phyloP scores from a whole-genome alignment of 2,888 invertebrate genomes.

The Lycaena phlaeas region DNA sequence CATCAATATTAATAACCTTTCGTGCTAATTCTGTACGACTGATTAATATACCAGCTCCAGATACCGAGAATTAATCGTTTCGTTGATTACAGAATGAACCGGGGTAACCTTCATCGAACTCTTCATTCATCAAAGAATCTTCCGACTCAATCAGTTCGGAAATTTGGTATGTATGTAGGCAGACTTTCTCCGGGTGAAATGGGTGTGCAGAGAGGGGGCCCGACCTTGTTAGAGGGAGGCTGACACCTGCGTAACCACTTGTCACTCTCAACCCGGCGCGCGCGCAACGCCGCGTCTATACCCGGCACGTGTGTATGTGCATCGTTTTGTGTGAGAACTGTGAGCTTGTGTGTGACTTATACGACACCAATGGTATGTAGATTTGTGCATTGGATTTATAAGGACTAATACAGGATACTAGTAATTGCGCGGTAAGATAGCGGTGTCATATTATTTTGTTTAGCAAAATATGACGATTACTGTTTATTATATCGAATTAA shows the following conservation, averaged over 20 bases:
- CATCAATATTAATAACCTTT: neutral
- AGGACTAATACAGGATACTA: neutral
- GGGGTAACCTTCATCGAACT: constrained; percentile 28
- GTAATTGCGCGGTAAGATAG: neutral
- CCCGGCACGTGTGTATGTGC: constrained; percentile 12
- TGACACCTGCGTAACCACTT: constrained; percentile 67
- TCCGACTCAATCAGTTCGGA: constrained; percentile 62
- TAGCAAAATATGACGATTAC: neutral
- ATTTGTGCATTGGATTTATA: constrained; percentile 4
- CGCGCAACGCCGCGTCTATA: constrained; percentile 57
- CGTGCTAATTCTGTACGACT: neutral
- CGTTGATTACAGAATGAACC: constrained; percentile 13
- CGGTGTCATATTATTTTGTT: neutral
- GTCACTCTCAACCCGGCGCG: constrained; percentile 54
- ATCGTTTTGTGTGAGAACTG: constrained; percentile 48
- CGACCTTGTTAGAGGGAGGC: constrained; percentile 70
- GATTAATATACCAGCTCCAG: neutral
- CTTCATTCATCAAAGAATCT: constrained; percentile 31
- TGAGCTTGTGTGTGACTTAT: constrained; percentile 40
- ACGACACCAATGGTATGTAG: constrained; percentile 37
- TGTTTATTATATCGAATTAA: neutral
- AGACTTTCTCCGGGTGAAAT: constrained; percentile 70
- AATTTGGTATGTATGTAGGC: constrained; percentile 72
- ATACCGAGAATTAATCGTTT: neutral
- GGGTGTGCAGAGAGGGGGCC: constrained; percentile 46